Percentiles rank a stretch among this genome's conserved stretches.
Evolutionary conservation across 2,888 invertebrate genomes (phyloP).

Genomic region (Heliconius aoede): DNA sequence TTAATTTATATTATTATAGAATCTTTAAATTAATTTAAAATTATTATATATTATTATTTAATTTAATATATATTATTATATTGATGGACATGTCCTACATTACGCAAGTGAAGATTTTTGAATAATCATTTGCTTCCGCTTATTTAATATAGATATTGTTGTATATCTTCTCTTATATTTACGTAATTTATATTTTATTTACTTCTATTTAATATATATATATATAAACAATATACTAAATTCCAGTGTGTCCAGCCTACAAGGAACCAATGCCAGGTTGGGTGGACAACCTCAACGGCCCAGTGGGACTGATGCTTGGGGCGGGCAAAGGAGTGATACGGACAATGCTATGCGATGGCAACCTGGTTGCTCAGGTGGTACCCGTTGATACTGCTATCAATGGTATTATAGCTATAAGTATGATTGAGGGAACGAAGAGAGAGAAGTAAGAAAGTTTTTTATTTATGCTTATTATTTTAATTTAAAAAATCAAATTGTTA

Average conservation of each 20-base stretch:
- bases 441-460: constrained; percentile 65
- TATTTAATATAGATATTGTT: too few relatives aligned
- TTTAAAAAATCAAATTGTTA: too few relatives aligned
- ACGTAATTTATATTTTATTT: too few relatives aligned
- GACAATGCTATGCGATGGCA: constrained; percentile 90
- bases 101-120: too few relatives aligned
- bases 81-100: too few relatives aligned
- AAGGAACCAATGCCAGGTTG: constrained; percentile 91
- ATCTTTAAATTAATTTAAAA: too few relatives aligned
- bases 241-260: constrained; percentile 77
- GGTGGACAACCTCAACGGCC: constrained; percentile 96
- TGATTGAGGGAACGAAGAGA: constrained; percentile 83
- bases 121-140: too few relatives aligned
- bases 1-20: too few relatives aligned
- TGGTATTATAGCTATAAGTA: constrained; percentile 88
- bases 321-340: constrained; percentile 94
- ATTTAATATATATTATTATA: too few relatives aligned
- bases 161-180: too few relatives aligned
- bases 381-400: constrained; percentile 93
- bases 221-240: background rate
- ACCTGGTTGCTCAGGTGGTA: constrained; percentile 87
- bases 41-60: background rate
- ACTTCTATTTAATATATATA: too few relatives aligned
- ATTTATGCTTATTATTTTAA: background rate
- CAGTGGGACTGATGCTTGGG: constrained; percentile 91